These are phyloP conservation scores for Numenius arquata DNA, from an alignment of 2,113 vertebrate genomes.

Conservation along the genomic window DNA sequence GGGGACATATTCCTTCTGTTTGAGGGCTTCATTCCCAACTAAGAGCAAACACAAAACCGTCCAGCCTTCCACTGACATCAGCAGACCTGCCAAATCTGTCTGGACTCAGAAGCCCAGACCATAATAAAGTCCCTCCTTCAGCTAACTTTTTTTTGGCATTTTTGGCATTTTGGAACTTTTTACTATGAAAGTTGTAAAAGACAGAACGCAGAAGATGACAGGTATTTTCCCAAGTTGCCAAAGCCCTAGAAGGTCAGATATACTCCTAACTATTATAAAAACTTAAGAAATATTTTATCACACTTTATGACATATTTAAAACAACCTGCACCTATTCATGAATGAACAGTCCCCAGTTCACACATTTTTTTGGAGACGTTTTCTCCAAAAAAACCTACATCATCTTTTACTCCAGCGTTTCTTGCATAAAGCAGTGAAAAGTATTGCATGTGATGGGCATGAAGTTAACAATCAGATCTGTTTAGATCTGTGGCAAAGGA, in stretches of 20 bases:
- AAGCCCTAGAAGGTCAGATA: background rate
- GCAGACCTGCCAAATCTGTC: background rate
- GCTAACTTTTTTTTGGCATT: background rate
- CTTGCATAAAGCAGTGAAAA: background rate
- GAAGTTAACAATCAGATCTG: background rate
- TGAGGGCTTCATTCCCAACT: background rate
- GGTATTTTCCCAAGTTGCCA: background rate
- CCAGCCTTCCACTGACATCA: background rate
- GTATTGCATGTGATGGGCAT: background rate
- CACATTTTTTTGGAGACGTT: background rate
- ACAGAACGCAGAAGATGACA: background rate
- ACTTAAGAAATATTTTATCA: background rate
- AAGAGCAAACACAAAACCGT: accelerated
- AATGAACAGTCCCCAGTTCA: background rate
- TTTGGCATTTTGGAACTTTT: background rate
- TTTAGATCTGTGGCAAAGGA: background rate
- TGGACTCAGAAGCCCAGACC: background rate
- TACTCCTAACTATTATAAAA: background rate
- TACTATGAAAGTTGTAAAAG: background rate
- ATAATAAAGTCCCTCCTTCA: background rate
- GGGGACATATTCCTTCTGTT: background rate
- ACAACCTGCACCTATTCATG: background rate
- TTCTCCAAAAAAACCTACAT: background rate
- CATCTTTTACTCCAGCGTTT: background rate
- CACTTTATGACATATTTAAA: background rate